Evolutionary conservation across 2,797 vertebrate species (phyloP).

Genomic region (Poeciliopsis presidionis): DNA sequence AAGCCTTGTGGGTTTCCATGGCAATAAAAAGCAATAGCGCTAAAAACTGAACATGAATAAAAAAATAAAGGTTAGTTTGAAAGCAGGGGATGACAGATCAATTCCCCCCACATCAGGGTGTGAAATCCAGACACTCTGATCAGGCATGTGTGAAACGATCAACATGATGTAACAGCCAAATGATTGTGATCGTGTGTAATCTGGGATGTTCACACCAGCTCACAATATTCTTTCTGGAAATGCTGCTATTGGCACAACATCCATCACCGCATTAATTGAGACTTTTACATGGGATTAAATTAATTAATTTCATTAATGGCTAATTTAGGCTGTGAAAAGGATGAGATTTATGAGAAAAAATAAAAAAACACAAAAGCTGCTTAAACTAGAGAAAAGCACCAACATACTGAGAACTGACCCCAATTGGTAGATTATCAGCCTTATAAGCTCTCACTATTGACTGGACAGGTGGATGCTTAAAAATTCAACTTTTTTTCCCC

Average conservation of each 20-base stretch:
- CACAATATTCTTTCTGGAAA: constrained; percentile 10
- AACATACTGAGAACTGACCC: not conserved
- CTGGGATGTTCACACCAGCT: not conserved
- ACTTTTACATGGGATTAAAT: not conserved
- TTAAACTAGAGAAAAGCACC: not conserved
- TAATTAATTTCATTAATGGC: not conserved
- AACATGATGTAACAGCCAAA: not conserved
- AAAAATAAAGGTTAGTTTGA: constrained; percentile 32
- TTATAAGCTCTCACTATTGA: not conserved
- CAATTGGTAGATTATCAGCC: not conserved
- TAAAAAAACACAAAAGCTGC: not conserved
- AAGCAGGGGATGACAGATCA: constrained; percentile 8
- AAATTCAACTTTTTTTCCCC: not conserved
- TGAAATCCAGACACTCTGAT: constrained; percentile 17
- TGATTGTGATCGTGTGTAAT: not conserved
- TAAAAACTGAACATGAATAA: not conserved
- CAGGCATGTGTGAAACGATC: not conserved
- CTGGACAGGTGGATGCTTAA: not conserved
- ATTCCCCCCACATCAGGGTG: constrained; percentile 5
- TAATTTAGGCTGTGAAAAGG: not conserved
- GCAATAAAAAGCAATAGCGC: constrained; percentile 16
- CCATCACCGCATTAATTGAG: not conserved
- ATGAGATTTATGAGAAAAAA: not conserved
- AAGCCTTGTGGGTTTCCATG: constrained; percentile 49
- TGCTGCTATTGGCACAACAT: not conserved